These are phyloP conservation scores for Mus spretus DNA, from an alignment of 2,797 vertebrate genomes.

Conservation along the genomic window DNA sequence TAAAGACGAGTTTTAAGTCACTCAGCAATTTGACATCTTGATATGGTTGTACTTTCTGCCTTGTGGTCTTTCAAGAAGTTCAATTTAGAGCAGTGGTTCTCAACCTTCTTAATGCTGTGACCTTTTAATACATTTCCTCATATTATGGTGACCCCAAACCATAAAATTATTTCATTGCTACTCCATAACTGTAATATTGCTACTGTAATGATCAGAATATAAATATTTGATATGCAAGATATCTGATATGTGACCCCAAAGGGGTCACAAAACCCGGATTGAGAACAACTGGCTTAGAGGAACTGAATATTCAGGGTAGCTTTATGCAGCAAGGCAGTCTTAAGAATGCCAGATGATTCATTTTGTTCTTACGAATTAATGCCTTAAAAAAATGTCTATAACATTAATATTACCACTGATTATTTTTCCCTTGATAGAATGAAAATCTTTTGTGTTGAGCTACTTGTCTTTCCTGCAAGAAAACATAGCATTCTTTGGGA, in stretches of 20 bases:
- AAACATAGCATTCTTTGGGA: slow-evolving; percentile 38
- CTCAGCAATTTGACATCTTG: slow-evolving; percentile 8
- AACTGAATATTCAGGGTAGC: neutral
- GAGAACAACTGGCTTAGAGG: neutral
- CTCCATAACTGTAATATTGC: neutral
- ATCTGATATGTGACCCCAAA: neutral
- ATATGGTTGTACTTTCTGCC: neutral
- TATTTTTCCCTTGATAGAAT: slow-evolving; percentile 58
- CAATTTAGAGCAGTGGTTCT: neutral
- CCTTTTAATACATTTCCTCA: neutral
- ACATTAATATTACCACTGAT: slow-evolving; percentile 34
- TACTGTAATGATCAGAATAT: neutral
- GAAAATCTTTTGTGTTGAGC: slow-evolving; percentile 10
- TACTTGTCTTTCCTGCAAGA: slow-evolving; percentile 4
- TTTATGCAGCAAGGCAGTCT: neutral
- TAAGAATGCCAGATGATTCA: neutral
- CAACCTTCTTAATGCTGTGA: neutral
- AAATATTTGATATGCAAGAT: neutral
- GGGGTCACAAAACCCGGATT: neutral
- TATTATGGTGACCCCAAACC: neutral
- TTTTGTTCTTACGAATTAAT: neutral
- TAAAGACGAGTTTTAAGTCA: slow-evolving; percentile 37
- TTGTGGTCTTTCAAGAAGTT: slow-evolving; percentile 18
- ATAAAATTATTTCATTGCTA: neutral
- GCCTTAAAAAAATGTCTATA: neutral